These are phyloP conservation scores for Etheostoma spectabile DNA, from an alignment of 2,113 vertebrate genomes.

Conservation along the genomic window DNA sequence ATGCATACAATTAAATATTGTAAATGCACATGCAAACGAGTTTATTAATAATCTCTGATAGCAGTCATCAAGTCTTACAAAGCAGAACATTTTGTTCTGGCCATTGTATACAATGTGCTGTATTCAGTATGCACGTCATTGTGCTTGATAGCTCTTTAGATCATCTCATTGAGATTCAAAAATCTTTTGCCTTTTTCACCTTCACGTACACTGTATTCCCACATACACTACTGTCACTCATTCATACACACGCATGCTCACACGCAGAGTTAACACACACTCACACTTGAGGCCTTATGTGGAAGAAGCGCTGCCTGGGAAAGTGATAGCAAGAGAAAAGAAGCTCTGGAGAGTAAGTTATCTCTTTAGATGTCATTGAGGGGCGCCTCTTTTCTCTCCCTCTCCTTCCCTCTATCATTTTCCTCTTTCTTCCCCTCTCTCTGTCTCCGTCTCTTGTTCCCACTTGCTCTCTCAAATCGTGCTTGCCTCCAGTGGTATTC, in stretches of 20 bases:
- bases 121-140: slow-evolving; percentile 39
- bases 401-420: slow-evolving; percentile 75
- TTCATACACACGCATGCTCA: slow-evolving; percentile 30
- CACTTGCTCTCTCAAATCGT: slow-evolving; percentile 81
- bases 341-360: slow-evolving; percentile 82
- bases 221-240: slow-evolving; percentile 64
- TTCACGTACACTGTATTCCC: slow-evolving; percentile 55
- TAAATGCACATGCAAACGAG: slow-evolving; percentile 6
- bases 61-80: slow-evolving; percentile 6
- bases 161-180: slow-evolving; percentile 61
- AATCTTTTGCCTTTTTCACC: slow-evolving; percentile 61
- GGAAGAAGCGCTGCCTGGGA: slow-evolving; percentile 73
- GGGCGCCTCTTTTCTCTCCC: slow-evolving; percentile 74
- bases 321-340: slow-evolving; percentile 82
- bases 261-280: slow-evolving; percentile 44
- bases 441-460: slow-evolving; percentile 72
- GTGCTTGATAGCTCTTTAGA: slow-evolving; percentile 44
- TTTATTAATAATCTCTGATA: slow-evolving; percentile 5
- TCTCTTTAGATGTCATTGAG: slow-evolving; percentile 83
- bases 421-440: slow-evolving; percentile 65
- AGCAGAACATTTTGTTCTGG: not conserved
- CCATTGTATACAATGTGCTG: slow-evolving; percentile 1
- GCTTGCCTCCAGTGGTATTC: slow-evolving; percentile 81
- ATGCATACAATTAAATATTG: slow-evolving; percentile 19
- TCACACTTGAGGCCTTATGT: slow-evolving; percentile 70